These are phyloP conservation scores for Thunnus albacares DNA, from an alignment of 2,797 vertebrate species.

Conservation along the genomic window DNA sequence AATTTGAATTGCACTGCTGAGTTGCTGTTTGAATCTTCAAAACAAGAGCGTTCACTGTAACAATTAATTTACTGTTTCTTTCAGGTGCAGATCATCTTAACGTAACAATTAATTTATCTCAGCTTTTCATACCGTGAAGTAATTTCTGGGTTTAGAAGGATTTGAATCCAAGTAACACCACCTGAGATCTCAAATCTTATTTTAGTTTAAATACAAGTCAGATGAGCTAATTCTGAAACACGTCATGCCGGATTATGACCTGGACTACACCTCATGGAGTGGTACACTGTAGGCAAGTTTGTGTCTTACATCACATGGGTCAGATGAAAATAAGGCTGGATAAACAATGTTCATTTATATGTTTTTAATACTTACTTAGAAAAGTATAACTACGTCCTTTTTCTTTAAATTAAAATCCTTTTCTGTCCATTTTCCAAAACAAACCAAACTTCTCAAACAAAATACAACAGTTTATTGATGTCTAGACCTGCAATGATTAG, in stretches of 20 bases:
- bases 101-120: not conserved
- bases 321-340: not conserved
- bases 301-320: not conserved
- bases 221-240: too few species aligned
- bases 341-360: too few species aligned
- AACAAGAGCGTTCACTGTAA: not conserved
- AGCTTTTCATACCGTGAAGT: too few species aligned
- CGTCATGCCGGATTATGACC: too few species aligned
- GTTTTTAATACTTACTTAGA: not conserved
- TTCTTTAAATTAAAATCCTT: too few species aligned
- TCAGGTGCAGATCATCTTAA: not conserved
- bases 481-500: too few species aligned
- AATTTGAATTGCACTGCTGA: not conserved
- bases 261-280: too few species aligned
- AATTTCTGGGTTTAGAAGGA: not conserved
- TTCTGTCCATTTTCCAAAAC: too few species aligned
- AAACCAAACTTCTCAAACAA: not conserved
- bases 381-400: too few species aligned
- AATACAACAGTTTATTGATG: too few species aligned
- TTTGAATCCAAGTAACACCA: not conserved
- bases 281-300: not conserved
- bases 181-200: constrained; percentile 2
- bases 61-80: not conserved
- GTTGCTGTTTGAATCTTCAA: not conserved
- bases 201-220: too few species aligned